phyloP scores from a whole-genome alignment of 1,140 invertebrate genomes.

The Wasmannia auropunctata region DNA sequence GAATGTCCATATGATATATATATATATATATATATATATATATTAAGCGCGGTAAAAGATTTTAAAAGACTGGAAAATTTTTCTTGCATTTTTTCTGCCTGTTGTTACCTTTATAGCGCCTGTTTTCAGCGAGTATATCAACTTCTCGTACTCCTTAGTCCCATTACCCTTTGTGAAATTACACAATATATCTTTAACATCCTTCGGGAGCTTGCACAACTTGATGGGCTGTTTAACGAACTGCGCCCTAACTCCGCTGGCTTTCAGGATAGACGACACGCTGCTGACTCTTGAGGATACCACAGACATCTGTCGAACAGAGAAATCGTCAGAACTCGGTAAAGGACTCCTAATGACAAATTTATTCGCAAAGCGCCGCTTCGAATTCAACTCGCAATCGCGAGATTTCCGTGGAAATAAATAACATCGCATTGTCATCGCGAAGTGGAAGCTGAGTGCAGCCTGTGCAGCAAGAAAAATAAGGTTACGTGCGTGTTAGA shows the following conservation, averaged over 20 bases:
- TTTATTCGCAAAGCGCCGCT: not conserved
- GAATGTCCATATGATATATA: too few relatives aligned
- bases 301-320: slow-evolving; percentile 80
- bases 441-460: not conserved
- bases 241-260: slow-evolving; percentile 73
- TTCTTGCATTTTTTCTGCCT: slow-evolving; percentile 49
- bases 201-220: slow-evolving; percentile 78
- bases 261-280: slow-evolving; percentile 81
- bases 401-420: not conserved
- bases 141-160: slow-evolving; percentile 80
- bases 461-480: too few relatives aligned
- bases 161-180: slow-evolving; percentile 75
- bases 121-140: slow-evolving; percentile 81
- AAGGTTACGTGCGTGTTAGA: slow-evolving; percentile 33
- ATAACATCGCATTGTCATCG: not conserved
- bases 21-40: not conserved
- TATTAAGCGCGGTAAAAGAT: not conserved
- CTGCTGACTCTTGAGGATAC: slow-evolving; percentile 81
- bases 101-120: slow-evolving; percentile 79
- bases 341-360: not conserved
- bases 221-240: slow-evolving; percentile 71
- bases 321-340: not conserved
- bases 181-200: slow-evolving; percentile 78
- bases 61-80: not conserved
- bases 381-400: not conserved